A percentile compares a stretch with the other conserved stretches of the same genome.
Conservation (phyloP, 2,797 vertebrate genomes). For the Tragopan temminckii region DNA sequence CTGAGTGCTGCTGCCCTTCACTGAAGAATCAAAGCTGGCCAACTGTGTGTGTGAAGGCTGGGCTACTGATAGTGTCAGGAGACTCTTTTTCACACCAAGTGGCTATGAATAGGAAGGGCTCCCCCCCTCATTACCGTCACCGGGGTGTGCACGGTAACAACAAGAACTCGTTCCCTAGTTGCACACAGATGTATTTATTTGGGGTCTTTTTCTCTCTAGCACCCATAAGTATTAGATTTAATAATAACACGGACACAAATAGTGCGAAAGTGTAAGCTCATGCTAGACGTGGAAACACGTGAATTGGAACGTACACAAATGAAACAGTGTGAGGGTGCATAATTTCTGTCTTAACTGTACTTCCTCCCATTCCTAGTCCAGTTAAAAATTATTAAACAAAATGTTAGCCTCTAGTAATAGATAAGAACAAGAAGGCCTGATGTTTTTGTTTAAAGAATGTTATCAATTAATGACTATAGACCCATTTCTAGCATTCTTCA, state of each 20-base stretch:
- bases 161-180: neutral
- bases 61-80: neutral
- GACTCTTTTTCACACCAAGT: neutral
- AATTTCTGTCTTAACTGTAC: neutral
- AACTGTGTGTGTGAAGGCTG: neutral
- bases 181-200: neutral
- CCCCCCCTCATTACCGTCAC: neutral
- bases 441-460: neutral
- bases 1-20: slow-evolving; percentile 11
- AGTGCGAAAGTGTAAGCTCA: neutral
- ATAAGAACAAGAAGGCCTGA: neutral
- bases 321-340: neutral
- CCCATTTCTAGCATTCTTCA: neutral
- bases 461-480: neutral
- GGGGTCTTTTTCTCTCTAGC: neutral
- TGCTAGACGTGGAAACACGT: neutral
- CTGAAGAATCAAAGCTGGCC: neutral
- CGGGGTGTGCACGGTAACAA: neutral
- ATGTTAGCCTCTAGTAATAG: neutral
- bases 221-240: neutral
- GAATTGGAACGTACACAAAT: neutral
- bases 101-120: neutral
- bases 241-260: neutral
- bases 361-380: neutral
- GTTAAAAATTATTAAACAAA: neutral